A percentile compares a stretch with the other conserved stretches of the same genome.
These are phyloP conservation scores for Amyelois transitella DNA, from an alignment of 1,140 invertebrate species.

Conservation along the genomic window DNA sequence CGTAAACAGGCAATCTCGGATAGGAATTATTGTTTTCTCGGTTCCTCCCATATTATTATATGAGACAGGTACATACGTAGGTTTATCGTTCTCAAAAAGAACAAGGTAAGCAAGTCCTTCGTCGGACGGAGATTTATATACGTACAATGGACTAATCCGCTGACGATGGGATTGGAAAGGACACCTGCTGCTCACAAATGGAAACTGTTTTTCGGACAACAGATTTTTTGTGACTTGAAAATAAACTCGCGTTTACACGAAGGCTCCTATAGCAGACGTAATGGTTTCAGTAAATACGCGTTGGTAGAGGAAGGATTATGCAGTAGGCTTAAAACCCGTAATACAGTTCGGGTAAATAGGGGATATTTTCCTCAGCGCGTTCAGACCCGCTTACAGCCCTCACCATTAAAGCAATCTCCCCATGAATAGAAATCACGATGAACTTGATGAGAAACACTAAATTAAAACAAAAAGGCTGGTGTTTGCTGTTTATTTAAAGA, in stretches of 20 bases:
- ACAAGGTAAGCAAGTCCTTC: slow-evolving; percentile 37
- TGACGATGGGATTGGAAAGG: slow-evolving; percentile 56
- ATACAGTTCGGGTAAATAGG: slow-evolving; percentile 3
- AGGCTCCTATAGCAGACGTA: neutral
- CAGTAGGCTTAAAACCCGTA: slow-evolving; percentile 4
- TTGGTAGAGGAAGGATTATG: slow-evolving; percentile 4
- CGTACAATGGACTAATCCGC: slow-evolving; percentile 57
- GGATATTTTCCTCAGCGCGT: slow-evolving; percentile 1
- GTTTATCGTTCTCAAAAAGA: slow-evolving; percentile 24
- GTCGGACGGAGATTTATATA: slow-evolving; percentile 45
- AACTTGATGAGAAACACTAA: slow-evolving; percentile 1
- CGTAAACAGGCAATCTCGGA: slow-evolving; percentile 20
- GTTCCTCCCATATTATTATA: slow-evolving; percentile 23
- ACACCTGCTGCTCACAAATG: slow-evolving; percentile 63
- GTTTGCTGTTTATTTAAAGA: neutral
- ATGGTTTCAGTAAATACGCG: slow-evolving; percentile 4
- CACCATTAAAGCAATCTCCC: neutral
- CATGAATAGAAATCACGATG: slow-evolving; percentile 5
- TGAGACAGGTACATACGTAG: slow-evolving; percentile 10
- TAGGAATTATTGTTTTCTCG: slow-evolving; percentile 15
- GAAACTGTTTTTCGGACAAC: slow-evolving; percentile 39
- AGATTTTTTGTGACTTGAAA: slow-evolving; percentile 24
- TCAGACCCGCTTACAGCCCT: neutral
- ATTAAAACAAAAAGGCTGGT: neutral
- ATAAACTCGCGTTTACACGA: slow-evolving; percentile 5